phyloP scores from a whole-genome alignment of 2,113 vertebrate species.

The Neolamprologus falcicula region DNA sequence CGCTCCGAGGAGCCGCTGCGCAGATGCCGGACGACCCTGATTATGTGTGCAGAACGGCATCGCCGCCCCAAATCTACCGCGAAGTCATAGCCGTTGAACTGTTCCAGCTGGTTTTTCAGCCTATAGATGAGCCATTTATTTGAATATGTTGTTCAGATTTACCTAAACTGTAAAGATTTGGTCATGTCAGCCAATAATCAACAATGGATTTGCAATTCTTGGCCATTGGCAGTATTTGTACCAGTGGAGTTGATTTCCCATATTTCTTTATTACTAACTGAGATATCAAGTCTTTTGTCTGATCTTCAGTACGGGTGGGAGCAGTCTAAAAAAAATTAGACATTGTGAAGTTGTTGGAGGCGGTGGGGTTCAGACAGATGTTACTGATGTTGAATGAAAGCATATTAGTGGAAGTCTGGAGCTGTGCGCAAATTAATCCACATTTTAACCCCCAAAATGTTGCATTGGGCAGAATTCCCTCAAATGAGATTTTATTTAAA shows the following conservation, averaged over 20 bases:
- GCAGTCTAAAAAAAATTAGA: neutral
- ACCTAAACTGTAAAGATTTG: neutral
- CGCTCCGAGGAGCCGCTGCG: neutral
- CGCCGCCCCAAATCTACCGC: conserved; percentile 6
- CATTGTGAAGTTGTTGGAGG: neutral
- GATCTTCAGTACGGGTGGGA: neutral
- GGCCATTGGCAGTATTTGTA: neutral
- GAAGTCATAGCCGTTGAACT: conserved; percentile 30
- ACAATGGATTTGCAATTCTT: neutral
- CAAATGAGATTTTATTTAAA: neutral
- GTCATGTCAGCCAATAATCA: neutral
- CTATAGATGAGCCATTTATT: neutral
- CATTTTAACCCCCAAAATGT: neutral
- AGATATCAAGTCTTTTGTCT: neutral
- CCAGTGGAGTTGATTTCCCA: neutral
- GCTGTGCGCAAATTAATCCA: neutral
- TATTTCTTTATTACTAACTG: neutral
- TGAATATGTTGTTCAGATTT: neutral
- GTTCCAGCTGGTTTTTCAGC: neutral
- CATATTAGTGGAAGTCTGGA: neutral
- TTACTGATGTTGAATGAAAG: neutral
- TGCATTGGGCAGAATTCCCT: neutral
- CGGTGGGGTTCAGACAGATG: neutral
- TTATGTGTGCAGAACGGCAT: conserved; percentile 21
- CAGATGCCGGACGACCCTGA: conserved; percentile 47